These are phyloP conservation scores for Teleogryllus oceanicus DNA, from an alignment of 2,888 invertebrate species.

Conservation along the genomic window DNA sequence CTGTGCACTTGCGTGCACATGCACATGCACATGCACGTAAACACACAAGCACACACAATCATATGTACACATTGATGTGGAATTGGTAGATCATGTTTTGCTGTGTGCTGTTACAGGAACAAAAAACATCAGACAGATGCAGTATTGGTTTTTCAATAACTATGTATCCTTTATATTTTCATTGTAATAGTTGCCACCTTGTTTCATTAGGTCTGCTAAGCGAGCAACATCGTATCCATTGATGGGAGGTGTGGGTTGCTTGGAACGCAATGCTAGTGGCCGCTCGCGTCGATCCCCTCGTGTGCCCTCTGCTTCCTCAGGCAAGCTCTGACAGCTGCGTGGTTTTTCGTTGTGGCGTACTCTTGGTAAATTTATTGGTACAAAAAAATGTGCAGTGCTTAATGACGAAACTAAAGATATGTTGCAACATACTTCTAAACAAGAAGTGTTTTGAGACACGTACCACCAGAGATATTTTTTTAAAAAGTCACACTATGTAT, in stretches of 20 bases:
- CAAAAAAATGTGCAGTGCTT: slow-evolving; percentile 11
- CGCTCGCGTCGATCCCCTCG: slow-evolving; percentile 29
- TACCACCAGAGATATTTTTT: slow-evolving; percentile 1
- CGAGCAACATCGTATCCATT: slow-evolving; percentile 51
- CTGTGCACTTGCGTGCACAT: no score
- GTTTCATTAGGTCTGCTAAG: slow-evolving; percentile 48
- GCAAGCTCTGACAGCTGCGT: slow-evolving; percentile 33
- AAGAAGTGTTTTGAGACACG: neutral
- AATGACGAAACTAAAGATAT: neutral
- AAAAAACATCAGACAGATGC: no score
- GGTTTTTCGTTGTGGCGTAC: slow-evolving; percentile 19
- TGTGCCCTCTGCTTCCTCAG: slow-evolving; percentile 26
- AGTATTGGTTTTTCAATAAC: no score
- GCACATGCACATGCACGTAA: no score
- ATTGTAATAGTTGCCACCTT: neutral
- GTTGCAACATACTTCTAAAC: neutral
- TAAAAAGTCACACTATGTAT: neutral
- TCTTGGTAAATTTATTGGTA: neutral
- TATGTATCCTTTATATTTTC: neutral
- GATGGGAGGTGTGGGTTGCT: slow-evolving; percentile 41
- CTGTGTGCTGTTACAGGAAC: no score
- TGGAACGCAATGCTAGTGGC: slow-evolving; percentile 26
- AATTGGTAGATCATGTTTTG: no score
- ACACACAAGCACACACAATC: no score
- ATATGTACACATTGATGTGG: no score